These are phyloP conservation scores for Triplophysa tibetana DNA, from an alignment of 2,113 vertebrate species.

Conservation along the genomic window DNA sequence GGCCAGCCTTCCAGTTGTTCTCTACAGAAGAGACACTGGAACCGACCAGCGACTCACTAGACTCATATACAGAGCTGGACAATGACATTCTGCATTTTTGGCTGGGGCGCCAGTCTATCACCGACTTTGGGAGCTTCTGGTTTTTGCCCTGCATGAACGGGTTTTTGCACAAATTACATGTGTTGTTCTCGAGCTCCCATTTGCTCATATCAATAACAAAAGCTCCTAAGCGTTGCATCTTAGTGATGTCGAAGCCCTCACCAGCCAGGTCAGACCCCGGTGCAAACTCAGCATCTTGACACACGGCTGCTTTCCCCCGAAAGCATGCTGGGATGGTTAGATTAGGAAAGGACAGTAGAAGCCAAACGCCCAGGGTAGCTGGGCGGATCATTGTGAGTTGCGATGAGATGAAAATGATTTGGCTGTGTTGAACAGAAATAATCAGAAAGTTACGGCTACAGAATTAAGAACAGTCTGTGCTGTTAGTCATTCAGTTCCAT, in stretches of 20 bases:
- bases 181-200: conserved; percentile 69
- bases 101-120: conserved; percentile 74
- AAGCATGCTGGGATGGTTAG: conserved; percentile 29
- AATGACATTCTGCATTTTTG: conserved; percentile 67
- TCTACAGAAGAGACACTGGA: conserved; percentile 56
- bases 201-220: conserved; percentile 69
- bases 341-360: neutral
- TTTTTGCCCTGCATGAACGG: conserved; percentile 54
- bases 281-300: neutral
- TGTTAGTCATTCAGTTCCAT: too few species aligned
- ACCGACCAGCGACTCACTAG: conserved; percentile 67
- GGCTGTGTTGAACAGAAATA: neutral
- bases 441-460: neutral
- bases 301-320: conserved; percentile 19
- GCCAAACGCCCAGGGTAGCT: neutral
- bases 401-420: neutral
- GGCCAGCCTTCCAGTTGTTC: conserved; percentile 73
- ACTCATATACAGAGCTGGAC: conserved; percentile 60
- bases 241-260: conserved; percentile 71
- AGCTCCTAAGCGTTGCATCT: conserved; percentile 68
- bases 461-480: too few species aligned
- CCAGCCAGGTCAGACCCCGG: conserved; percentile 41
- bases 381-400: conserved; percentile 17
- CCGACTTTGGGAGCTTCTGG: conserved; percentile 76
- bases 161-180: conserved; percentile 78